A percentile compares a stretch with the other conserved stretches of the same genome.
Evolutionary conservation across 2,797 vertebrate species (phyloP).

Genomic region (Onychomys arenicola): DNA sequence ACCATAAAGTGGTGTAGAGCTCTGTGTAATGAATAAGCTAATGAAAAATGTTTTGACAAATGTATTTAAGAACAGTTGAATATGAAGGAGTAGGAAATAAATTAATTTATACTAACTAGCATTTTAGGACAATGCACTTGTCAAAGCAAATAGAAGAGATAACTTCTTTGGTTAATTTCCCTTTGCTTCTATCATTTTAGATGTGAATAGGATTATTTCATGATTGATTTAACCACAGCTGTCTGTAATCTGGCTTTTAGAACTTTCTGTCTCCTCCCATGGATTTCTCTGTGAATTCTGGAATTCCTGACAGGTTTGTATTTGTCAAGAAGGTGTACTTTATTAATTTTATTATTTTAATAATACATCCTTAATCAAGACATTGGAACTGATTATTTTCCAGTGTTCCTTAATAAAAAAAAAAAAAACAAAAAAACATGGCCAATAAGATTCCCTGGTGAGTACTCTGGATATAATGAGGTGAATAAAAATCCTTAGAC

Average conservation of each 20-base stretch:
- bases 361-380: not conserved
- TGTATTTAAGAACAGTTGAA: not conserved
- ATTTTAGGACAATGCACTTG: not conserved
- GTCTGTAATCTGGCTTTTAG: not conserved
- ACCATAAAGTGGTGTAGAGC: not conserved
- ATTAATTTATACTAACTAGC: not conserved
- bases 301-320: conserved; percentile 44
- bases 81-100: not conserved
- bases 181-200: conserved; percentile 1
- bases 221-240: not conserved
- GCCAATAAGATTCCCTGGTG: not conserved
- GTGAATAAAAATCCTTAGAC: not conserved
- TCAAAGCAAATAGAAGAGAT: not conserved
- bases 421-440: not conserved
- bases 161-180: conserved; percentile 3
- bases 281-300: not conserved
- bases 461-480: not conserved
- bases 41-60: conserved; percentile 33
- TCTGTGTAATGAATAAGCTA: not conserved
- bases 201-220: not conserved
- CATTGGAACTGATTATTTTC: not conserved
- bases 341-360: not conserved
- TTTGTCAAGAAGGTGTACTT: not conserved
- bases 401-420: not conserved
- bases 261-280: not conserved